Evolutionary conservation across 2,797 vertebrate species (phyloP).

Genomic region (Coluber constrictor): DNA sequence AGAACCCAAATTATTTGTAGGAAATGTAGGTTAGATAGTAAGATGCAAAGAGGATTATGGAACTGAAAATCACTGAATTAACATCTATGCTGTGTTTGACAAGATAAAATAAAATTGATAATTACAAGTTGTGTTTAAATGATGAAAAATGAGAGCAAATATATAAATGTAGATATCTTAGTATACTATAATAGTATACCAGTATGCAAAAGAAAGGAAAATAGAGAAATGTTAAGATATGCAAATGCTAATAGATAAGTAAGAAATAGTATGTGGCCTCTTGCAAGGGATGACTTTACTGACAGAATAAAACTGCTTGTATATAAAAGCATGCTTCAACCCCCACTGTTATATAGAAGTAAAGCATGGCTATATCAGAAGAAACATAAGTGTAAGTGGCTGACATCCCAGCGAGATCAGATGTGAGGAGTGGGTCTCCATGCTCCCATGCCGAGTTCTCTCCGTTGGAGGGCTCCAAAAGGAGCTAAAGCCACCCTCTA

Average conservation of each 20-base stretch:
- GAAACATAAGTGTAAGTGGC: not conserved
- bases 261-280: not conserved
- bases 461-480: no score
- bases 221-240: not conserved
- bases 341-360: not conserved
- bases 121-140: not conserved
- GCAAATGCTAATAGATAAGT: not conserved
- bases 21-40: not conserved
- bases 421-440: no score
- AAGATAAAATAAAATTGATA: not conserved
- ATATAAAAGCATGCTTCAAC: not conserved
- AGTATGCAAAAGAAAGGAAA: not conserved
- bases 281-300: no score
- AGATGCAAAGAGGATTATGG: not conserved
- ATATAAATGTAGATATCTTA: not conserved
- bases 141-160: not conserved
- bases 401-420: no score
- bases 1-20: not conserved
- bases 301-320: not conserved
- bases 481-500: no score
- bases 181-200: not conserved
- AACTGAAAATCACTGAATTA: not conserved
- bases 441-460: no score
- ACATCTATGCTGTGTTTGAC: not conserved
- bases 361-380: not conserved